These are phyloP conservation scores for Sciurus niger DNA, from an alignment of 2,113 vertebrate genomes.

Conservation along the genomic window DNA sequence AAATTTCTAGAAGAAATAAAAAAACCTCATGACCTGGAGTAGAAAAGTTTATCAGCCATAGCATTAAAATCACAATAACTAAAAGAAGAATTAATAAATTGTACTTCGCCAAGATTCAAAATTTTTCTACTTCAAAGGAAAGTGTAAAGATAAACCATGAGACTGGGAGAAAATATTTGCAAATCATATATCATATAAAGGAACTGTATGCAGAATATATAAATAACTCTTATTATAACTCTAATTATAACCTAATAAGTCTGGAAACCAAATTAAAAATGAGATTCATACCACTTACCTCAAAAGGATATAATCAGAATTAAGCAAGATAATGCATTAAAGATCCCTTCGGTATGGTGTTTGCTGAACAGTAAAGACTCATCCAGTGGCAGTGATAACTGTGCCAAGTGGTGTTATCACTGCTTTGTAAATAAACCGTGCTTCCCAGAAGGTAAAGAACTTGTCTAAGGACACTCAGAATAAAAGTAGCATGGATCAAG, in stretches of 20 bases:
- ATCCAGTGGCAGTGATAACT: not conserved
- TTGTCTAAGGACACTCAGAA: not conserved
- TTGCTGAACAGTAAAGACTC: not conserved
- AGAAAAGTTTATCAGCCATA: slow-evolving; percentile 28
- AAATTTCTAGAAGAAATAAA: not conserved
- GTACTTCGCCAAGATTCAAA: slow-evolving; percentile 45
- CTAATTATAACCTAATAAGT: slow-evolving; percentile 53
- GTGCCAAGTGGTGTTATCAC: not conserved
- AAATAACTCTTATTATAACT: slow-evolving; percentile 2
- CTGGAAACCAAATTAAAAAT: slow-evolving; percentile 45
- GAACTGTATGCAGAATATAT: slow-evolving; percentile 5
- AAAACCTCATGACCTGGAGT: not conserved
- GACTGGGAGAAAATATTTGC: slow-evolving; percentile 52
- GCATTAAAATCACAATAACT: slow-evolving; percentile 40
- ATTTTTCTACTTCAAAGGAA: slow-evolving; percentile 43
- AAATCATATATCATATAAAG: slow-evolving; percentile 29
- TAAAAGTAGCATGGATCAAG: not conserved
- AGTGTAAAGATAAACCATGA: slow-evolving; percentile 28
- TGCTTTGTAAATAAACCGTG: slow-evolving; percentile 26
- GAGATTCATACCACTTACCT: slow-evolving; percentile 42
- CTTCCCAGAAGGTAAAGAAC: not conserved
- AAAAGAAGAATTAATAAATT: not conserved
- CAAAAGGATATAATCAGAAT: slow-evolving; percentile 54
- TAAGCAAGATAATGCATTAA: not conserved
- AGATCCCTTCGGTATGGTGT: not conserved